These are phyloP conservation scores for Conus betulinus DNA, from an alignment of 1,140 invertebrate species.

Conservation along the genomic window DNA sequence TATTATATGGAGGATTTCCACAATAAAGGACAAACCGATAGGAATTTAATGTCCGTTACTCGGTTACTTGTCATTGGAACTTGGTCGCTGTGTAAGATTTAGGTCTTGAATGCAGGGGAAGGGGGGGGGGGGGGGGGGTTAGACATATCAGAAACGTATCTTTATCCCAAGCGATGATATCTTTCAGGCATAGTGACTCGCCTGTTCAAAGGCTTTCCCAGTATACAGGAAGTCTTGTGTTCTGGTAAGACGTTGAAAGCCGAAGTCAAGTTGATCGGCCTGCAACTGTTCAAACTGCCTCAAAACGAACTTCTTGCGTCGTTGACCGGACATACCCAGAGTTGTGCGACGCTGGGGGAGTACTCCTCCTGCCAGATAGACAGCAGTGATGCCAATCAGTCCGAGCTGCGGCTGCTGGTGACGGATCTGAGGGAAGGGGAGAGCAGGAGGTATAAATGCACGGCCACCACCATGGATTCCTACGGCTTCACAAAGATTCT, in stretches of 20 bases:
- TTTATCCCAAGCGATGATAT: neutral
- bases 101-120: too few relatives aligned
- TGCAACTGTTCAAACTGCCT: neutral
- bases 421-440: constrained; percentile 15
- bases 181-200: constrained; percentile 14
- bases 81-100: too few relatives aligned
- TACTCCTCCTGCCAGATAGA: constrained; percentile 23
- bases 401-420: constrained; percentile 23
- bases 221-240: constrained; percentile 27
- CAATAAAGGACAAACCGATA: too few relatives aligned
- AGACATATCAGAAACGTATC: too few relatives aligned
- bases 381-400: neutral
- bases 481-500: neutral
- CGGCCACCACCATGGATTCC: constrained; percentile 2
- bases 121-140: too few relatives aligned
- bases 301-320: constrained; percentile 13
- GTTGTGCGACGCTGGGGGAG: constrained; percentile 7
- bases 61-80: too few relatives aligned
- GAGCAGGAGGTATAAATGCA: constrained; percentile 21
- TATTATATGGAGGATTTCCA: too few relatives aligned
- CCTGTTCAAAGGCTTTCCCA: constrained; percentile 4
- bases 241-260: constrained; percentile 10
- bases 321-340: neutral
- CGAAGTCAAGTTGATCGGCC: constrained; percentile 10
- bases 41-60: too few relatives aligned